A percentile compares a stretch with the other conserved stretches of the same genome.
Conservation (phyloP, 2,113 vertebrate genomes). For the Poeciliopsis retropinna region DNA sequence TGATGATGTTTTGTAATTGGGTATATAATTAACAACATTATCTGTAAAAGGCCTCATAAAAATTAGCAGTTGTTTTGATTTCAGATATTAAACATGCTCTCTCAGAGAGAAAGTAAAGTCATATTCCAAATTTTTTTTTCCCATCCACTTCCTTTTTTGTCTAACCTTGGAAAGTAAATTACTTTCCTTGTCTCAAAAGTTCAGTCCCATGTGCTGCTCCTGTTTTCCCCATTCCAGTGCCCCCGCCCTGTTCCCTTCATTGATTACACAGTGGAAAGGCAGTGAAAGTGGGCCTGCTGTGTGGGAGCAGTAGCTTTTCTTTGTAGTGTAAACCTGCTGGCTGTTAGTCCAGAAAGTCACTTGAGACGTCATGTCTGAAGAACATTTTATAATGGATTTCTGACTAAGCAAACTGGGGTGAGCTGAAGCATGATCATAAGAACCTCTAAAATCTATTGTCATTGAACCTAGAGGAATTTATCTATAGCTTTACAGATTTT, state of each 20-base stretch:
- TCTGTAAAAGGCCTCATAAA: not conserved
- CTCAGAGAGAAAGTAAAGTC: not conserved
- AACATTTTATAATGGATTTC: not conserved
- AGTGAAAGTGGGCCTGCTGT: not conserved
- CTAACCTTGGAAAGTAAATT: not conserved
- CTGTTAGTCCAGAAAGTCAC: not conserved
- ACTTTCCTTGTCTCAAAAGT: not conserved
- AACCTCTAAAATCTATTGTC: too few relatives aligned
- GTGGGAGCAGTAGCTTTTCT: not conserved
- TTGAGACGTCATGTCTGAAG: not conserved
- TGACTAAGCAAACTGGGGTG: not conserved
- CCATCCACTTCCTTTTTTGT: not conserved
- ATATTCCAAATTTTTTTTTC: not conserved
- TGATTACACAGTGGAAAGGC: not conserved
- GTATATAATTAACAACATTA: too few relatives aligned
- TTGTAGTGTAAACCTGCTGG: not conserved
- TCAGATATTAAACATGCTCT: not conserved
- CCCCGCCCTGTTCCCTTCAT: not conserved
- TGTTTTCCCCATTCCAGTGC: not conserved
- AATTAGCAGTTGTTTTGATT: not conserved
- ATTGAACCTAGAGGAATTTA: too few relatives aligned
- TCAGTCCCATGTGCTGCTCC: not conserved
- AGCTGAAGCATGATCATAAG: not conserved
- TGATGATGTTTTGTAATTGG: too few relatives aligned
- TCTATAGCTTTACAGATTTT: not conserved